These are phyloP conservation scores for Orchestia grillus DNA, from an alignment of 1,140 invertebrate species.

Conservation along the genomic window DNA sequence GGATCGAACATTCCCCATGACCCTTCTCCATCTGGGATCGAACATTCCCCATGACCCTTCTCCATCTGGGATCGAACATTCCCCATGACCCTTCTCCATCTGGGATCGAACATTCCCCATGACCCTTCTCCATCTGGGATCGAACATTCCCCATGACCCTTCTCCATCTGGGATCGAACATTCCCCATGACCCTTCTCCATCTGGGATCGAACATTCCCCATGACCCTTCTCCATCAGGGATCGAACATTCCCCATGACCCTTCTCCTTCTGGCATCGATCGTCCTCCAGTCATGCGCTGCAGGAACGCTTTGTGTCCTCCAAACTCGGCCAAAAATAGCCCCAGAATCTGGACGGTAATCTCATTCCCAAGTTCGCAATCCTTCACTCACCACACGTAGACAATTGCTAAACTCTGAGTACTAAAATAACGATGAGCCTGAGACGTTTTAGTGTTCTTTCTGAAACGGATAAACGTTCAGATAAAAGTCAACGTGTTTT, in stretches of 20 bases:
- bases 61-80: neutral
- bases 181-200: neutral
- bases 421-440: neutral
- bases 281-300: neutral
- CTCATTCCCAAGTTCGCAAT: neutral
- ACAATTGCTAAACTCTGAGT: neutral
- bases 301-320: neutral
- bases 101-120: neutral
- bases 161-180: no score
- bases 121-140: no score
- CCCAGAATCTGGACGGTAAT: neutral
- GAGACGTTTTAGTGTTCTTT: neutral
- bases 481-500: neutral
- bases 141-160: neutral
- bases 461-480: neutral
- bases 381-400: neutral
- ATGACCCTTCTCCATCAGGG: constrained; percentile 6
- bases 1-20: neutral
- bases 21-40: neutral
- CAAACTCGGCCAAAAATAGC: neutral
- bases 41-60: neutral
- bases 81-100: neutral
- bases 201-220: neutral
- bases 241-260: neutral
- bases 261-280: neutral